phyloP scores from a whole-genome alignment of 2,113 vertebrate species.

The Andinoacara biseriatus region DNA sequence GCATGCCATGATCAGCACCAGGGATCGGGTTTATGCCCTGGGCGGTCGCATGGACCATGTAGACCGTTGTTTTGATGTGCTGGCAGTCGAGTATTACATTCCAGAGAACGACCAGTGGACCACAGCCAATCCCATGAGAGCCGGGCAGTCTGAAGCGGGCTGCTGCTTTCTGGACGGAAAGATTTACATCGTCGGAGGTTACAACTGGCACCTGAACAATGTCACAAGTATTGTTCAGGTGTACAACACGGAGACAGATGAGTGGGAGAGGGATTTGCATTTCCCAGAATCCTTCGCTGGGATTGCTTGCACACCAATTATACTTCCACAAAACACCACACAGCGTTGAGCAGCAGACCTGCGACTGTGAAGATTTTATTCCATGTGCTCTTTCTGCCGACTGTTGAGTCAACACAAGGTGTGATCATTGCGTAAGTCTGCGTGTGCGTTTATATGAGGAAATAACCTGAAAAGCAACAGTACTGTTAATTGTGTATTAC shows the following conservation, averaged over 20 bases:
- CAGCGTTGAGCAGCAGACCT: constrained; percentile 75
- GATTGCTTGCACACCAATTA: constrained; percentile 86
- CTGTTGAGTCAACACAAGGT: constrained; percentile 16
- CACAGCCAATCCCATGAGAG: constrained; percentile 91
- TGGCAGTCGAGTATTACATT: constrained; percentile 92
- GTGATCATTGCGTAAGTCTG: constrained; percentile 16
- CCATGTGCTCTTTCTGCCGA: constrained; percentile 26
- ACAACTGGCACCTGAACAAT: constrained; percentile 98
- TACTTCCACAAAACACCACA: constrained; percentile 85
- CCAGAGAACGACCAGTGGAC: constrained; percentile 95
- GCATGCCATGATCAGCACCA: constrained; percentile 89
- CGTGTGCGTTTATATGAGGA: neutral
- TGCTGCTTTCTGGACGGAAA: constrained; percentile 90
- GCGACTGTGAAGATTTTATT: constrained; percentile 50
- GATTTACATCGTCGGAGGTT: constrained; percentile 94
- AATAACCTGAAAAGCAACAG: constrained; percentile 15
- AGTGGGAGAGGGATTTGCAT: constrained; percentile 98
- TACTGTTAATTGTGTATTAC: neutral
- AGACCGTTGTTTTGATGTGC: constrained; percentile 94
- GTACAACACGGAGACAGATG: constrained; percentile 92
- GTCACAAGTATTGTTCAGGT: constrained; percentile 97
- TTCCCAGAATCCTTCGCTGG: constrained; percentile 96
- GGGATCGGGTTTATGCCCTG: constrained; percentile 85
- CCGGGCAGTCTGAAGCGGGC: constrained; percentile 94
- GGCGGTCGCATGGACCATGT: constrained; percentile 97